Evolutionary conservation across 2,797 vertebrate genomes (phyloP), one percentile per base, ranked within the genome.

Genomic region (Gymnothorax javanicus): DNA sequence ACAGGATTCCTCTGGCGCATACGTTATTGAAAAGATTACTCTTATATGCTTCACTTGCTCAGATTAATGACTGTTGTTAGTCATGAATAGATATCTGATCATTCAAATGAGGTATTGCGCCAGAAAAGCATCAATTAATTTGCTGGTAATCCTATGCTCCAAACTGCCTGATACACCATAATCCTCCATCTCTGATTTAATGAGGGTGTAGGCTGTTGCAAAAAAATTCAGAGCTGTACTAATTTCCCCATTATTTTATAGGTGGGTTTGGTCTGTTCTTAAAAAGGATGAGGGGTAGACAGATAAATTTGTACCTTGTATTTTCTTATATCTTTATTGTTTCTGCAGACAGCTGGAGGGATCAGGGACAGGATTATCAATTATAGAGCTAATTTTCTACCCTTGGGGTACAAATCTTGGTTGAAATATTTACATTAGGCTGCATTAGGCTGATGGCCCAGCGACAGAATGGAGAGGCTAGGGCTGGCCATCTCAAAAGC

Each of bases 401-500:
- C 91, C 90, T 5, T 13, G 71, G 88, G 90, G 88, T 88, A 79
- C 54, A 84, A 81, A 86, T 64, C 90, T 88, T 94, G 91, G 93
- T 95, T 89, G 93, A 93, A 92, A 94, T 90, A 93, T 94, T 92
- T 94, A 93, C 91, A 94, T 95, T 94, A 94, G 91, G 90, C 88
- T 87, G 89, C 91, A 93, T 94, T 91, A 93, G 91, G 85, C 57
- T 93, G 92, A 88, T 84, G 89, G 90, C 89, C 91, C 90, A 91
- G 84, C 92, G 93, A 92, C 91, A 90, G 92, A 93, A 91, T 89
- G 83, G 86, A 92, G 92, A 91, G 90, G 87, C 75, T 87, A 87
- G 90, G 91, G 91, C 91, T 91, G 86, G 85, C 89, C 89, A 43
- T 88, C 89, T 91, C 87, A 92, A 92, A 90, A 90, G 91, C 94